Base-by-base conservation (phyloP, 1,140 invertebrate genomes). In the Bombus fervidus region DNA sequence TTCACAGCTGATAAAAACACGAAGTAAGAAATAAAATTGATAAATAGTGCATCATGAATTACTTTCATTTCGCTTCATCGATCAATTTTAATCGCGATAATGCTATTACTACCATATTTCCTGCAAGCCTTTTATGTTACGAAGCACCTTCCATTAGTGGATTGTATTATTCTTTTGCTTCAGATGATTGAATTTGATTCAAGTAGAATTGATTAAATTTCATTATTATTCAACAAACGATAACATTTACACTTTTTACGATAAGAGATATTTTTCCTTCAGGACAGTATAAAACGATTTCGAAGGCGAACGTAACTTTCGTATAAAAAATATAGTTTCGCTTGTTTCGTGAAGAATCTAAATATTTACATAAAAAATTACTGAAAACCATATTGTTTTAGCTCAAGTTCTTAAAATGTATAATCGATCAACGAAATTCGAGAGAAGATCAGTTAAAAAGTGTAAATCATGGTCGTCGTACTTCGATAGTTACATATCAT, bases 21-120 rank as follows among this genome's bases (percentile, higher is more conserved):
- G 9, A 10, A 68, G 62, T 43, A 73, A 37, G 22, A 4, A 74
- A 39, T n/a, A 53, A 13, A 43, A 66, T 47, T 31, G 57, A 47
- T 62, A 75, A 82, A 66, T 75, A 43, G 18, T 41, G 62, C 34
- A 64, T 13, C 15, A 18, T 12, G n/a, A 62, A 64, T 71, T 57
- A 31, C 4, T 41, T 37, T 15, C 47, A 53, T 53, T 53, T 22
- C 47, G 18, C 47, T 53, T 53, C 10, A 75, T 68, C 72, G 86
- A 85, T 86, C 81, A 62, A 81, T 78, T 85, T 37, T 88, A 89
- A 89, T 88, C 57, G 47, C 76, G 75, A 71, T 89, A 89, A 89
- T 72, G 68, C 37, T 28, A 28, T 47, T 68, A 43, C 69, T 72
- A 34, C 74, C 78, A 74, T 47, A 57, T 86, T 43, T 18, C 34